Conservation (phyloP, 2,113 vertebrate species). For the Lasiurus borealis region DNA sequence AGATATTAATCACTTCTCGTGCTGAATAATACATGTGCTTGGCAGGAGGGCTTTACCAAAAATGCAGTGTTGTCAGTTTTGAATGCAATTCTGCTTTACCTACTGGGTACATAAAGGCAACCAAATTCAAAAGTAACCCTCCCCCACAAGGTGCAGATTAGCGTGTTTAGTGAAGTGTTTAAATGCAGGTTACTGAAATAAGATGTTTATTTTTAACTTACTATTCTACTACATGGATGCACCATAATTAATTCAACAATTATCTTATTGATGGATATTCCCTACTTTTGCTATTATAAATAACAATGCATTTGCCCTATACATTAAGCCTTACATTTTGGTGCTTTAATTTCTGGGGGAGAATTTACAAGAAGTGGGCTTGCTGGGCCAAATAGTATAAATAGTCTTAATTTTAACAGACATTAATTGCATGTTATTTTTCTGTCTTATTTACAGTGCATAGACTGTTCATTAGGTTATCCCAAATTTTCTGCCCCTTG, state of each 20-base stretch:
- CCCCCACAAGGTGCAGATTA: neutral
- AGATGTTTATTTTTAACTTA: slow-evolving; percentile 35
- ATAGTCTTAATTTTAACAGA: slow-evolving; percentile 32
- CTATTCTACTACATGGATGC: neutral
- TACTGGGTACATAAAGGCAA: neutral
- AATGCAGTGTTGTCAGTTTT: slow-evolving; percentile 16
- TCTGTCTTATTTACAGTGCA: neutral
- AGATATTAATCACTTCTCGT: slow-evolving; percentile 49
- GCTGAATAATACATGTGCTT: slow-evolving; percentile 45
- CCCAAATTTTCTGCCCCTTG: neutral
- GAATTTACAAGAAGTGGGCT: neutral
- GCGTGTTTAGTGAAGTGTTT: neutral
- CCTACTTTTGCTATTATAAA: neutral
- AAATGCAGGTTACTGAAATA: slow-evolving; percentile 9
- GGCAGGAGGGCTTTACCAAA: slow-evolving; percentile 24
- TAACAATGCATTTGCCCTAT: slow-evolving; percentile 24
- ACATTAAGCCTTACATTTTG: slow-evolving; percentile 48
- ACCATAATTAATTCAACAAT: slow-evolving; percentile 10
- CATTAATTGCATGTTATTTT: slow-evolving; percentile 2
- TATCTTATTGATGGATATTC: slow-evolving; percentile 5
- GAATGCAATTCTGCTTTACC: neutral
- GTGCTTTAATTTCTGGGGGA: slow-evolving; percentile 22
- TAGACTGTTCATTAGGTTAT: neutral
- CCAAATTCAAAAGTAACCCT: slow-evolving; percentile 11
- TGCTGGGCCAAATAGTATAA: neutral